Base-by-base conservation (phyloP, 2,888 invertebrate genomes). In the Koerneria pararmatus region DNA sequence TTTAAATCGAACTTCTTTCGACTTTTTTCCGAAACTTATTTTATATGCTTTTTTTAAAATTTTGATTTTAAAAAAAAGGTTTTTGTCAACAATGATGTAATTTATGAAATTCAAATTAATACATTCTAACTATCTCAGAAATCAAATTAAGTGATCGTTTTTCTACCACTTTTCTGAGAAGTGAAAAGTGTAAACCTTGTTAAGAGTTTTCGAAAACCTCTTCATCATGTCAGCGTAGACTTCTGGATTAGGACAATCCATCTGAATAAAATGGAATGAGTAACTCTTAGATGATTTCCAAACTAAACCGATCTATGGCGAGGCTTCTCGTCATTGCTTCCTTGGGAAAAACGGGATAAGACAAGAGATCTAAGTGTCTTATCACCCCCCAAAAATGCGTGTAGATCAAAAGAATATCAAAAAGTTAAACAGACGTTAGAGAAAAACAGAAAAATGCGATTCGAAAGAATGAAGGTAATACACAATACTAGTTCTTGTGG, bases 181-280 rank as follows among this genome's bases (percentile, higher is more conserved):
- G n/a, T n/a, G n/a, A 19, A 41, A 19, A 19, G 41, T 11, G 41
- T 19, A 24, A 29, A 71, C 76, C 68, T 82, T 80, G 67, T 82
- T 82, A 48, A 82, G 67, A 6, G 80, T 81, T 46, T 77, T 78
- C 32, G 97, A 95, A 86, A 99, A 99, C 79, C 98, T 89, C 87
- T 93, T 93, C 95, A 99, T 97, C 86, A 97, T 98, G 74, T 95
- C 89, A 85, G 95, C 95, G 89, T 94, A 93, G 79, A 98, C 95
- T 86, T 97, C 95, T 46, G 98, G 97, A 87, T 99, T 97, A 0
- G 97, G 97, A 86, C 97, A 98, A 85, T 99, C 95, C 72, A 99
- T 88, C 85, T 97, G 95, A 56, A 74, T 57, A 37, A 6, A 3
- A 34, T 34, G 3, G 4, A 35, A 22, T 57, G 34, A 19, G 32